phyloP scores from a whole-genome alignment of 2,888 invertebrate species.

The Chloromyia formosa region DNA sequence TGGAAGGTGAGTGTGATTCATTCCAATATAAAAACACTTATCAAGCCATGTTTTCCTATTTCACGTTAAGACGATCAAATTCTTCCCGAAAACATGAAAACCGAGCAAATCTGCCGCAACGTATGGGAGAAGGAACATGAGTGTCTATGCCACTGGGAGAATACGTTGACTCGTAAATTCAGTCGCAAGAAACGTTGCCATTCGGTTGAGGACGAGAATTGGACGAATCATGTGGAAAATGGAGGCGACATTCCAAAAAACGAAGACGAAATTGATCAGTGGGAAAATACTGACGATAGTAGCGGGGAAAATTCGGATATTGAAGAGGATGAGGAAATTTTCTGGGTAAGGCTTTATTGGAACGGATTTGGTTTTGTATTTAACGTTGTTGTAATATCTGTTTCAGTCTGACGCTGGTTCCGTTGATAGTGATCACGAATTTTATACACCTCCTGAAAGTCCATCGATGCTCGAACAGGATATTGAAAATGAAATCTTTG shows the following conservation, averaged over 20 bases:
- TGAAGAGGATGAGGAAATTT: conserved; percentile 55
- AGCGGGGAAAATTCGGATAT: conserved; percentile 46
- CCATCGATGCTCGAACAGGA: conserved; percentile 55
- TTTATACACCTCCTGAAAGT: conserved; percentile 72
- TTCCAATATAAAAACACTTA: neutral
- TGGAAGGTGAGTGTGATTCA: conserved; percentile 50
- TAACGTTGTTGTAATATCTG: neutral
- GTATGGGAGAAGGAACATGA: conserved; percentile 69
- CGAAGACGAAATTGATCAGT: neutral
- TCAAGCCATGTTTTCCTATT: neutral
- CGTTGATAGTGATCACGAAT: conserved; percentile 64
- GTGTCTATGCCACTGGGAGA: conserved; percentile 73
- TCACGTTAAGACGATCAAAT: conserved; percentile 50
- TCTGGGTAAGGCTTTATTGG: conserved; percentile 54
- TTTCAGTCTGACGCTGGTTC: conserved; percentile 56
- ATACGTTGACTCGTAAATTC: conserved; percentile 56
- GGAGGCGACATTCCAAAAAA: conserved; percentile 40
- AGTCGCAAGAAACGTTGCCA: conserved; percentile 65
- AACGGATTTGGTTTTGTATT: too few species aligned
- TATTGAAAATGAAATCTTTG: conserved; percentile 64
- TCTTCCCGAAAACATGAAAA: conserved; percentile 66
- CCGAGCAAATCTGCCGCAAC: conserved; percentile 68
- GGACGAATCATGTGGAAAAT: conserved; percentile 42
- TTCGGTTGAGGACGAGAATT: conserved; percentile 47
- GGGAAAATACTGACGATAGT: conserved; percentile 21